Conservation (phyloP, 2,113 vertebrate genomes). For the Hypanus sabinus region DNA sequence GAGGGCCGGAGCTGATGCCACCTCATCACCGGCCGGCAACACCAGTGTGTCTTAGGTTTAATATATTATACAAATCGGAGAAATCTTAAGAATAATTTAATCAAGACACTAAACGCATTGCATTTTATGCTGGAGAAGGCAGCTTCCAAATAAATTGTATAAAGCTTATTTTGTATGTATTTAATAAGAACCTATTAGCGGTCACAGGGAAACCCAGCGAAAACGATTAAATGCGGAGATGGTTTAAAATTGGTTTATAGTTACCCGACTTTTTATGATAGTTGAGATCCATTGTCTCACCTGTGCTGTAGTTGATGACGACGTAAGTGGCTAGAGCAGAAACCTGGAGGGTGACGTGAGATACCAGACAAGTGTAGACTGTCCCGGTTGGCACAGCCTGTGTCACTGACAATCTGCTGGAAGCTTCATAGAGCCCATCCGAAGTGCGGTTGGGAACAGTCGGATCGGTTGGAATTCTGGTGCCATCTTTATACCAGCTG, state of each 20-base stretch:
- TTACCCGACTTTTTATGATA: background rate
- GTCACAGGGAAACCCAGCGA: too few species aligned
- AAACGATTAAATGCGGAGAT: background rate
- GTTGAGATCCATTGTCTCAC: background rate
- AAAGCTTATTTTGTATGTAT: background rate
- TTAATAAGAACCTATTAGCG: background rate
- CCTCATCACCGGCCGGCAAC: too few species aligned
- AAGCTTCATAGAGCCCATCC: background rate
- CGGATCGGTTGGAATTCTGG: background rate
- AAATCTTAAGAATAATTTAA: background rate
- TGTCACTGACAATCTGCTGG: background rate
- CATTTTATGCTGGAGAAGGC: background rate
- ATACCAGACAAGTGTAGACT: background rate
- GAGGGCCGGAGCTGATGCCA: too few species aligned
- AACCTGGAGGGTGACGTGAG: background rate
- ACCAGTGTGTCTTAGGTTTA: too few species aligned
- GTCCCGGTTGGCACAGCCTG: background rate
- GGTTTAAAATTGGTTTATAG: background rate
- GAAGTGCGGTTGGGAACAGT: background rate
- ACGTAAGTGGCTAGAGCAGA: background rate
- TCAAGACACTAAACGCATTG: background rate
- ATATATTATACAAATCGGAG: too few species aligned
- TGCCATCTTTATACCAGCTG: conserved; percentile 7
- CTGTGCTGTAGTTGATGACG: background rate
- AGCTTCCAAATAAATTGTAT: background rate